Evolutionary conservation across 2,888 invertebrate species (phyloP), one percentile per base, ranked within the genome.

Genomic region (Lasioglossum figueresi): DNA sequence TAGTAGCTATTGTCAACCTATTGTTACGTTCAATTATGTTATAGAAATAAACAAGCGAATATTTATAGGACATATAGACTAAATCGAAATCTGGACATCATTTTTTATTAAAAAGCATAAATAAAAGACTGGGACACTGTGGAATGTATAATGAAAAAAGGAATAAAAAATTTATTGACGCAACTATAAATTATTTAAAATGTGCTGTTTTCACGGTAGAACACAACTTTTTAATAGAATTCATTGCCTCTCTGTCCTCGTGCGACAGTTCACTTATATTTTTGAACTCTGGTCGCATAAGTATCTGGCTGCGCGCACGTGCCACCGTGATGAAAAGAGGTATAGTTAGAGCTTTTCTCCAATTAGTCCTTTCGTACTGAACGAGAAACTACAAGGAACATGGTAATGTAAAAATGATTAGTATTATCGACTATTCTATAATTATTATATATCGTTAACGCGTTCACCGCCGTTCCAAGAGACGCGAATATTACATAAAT

Each of bases 261-360:
- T 83, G 85, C 8, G 81, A 82, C 0, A 94, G 87, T 27, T 93
- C 93, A 48, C 93, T 94, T 5, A 93, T 85, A 83, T 95, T 95
- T 80, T 94, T 94, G 87, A 96, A 96, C 90, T 96, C 96, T 92
- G 96, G 96, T 71, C 96, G 93, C 23, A 94, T 88, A 2, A 95
- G 94, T 68, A 96, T 92, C 88, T 96, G 96, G 70, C 92, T 93
- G 92, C 95, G 95, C 8, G 95, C 94, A 72, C 95, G 95, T 80
- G 96, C 95, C 14, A 93, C 87, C 74, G 94, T 95, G 79, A 96
- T 91, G 16, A 96, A 96, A 90, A 96, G 94, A 2, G 96, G 95
- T 79, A 95, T 95, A 82, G 95, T 95, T 66, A 96, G 92, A 59
- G 96, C 92, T 66, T 92, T 93, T 43, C 94, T 91, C 96, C 96